A percentile compares a stretch with the other conserved stretches of the same genome.
phyloP scores from a whole-genome alignment of 2,797 vertebrate species.

The Brachymystax lenok region DNA sequence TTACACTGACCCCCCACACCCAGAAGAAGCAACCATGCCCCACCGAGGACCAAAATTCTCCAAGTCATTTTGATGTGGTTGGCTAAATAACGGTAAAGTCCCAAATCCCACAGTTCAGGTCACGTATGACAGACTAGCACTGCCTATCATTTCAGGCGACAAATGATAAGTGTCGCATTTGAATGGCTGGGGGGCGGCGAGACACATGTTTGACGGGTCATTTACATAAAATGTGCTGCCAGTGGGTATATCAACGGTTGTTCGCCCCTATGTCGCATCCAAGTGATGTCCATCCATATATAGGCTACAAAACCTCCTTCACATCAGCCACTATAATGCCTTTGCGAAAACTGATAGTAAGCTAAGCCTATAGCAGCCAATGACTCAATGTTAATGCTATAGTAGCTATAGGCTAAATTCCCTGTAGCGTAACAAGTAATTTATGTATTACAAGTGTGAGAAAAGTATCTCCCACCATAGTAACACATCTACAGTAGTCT shows the following conservation, averaged over 20 bases:
- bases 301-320: neutral
- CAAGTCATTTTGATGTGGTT: constrained; percentile 50
- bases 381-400: too few relatives aligned
- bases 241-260: constrained; percentile 52
- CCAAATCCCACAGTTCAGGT: neutral
- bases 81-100: neutral
- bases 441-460: too few relatives aligned
- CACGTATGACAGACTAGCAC: neutral
- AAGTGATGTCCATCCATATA: constrained; percentile 5
- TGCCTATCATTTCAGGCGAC: neutral
- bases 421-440: too few relatives aligned
- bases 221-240: constrained; percentile 65
- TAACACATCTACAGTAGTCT: too few relatives aligned
- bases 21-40: constrained; percentile 35
- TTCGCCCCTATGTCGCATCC: constrained; percentile 48
- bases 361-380: neutral
- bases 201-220: constrained; percentile 46
- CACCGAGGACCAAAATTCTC: constrained; percentile 40
- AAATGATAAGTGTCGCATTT: constrained; percentile 11
- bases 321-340: neutral
- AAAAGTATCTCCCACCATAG: too few relatives aligned
- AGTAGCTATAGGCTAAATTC: too few relatives aligned
- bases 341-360: neutral
- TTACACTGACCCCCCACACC: constrained; percentile 15
- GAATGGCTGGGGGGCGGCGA: constrained; percentile 29